Evolutionary conservation across 2,888 invertebrate species (phyloP), one percentile per base, ranked within the genome.

Genomic region (Anorthoa munda): DNA sequence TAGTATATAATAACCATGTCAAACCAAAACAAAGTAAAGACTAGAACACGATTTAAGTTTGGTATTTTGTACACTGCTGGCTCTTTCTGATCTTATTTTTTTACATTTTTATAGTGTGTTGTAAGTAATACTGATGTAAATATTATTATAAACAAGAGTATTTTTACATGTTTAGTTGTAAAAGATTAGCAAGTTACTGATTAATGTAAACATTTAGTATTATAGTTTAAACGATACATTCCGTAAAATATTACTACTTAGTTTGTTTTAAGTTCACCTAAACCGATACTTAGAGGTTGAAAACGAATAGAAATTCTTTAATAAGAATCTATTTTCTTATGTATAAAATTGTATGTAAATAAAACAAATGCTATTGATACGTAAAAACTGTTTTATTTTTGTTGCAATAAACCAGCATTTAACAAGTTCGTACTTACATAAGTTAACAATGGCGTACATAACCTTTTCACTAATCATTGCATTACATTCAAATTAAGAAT

Each of bases 211-310:
- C 87, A 87, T 87, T 82, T 92, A 93, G 91, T 91, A 91, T 92
- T 91, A 91, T 91, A 87, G 84, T 83, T 90, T 91, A 79, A 89
- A 93, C 89, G 88, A 92, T 92, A 94, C 95, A 95, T 95, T 95
- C 95, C 95, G 90, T 91, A 87, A 72, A 87, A 85, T 85, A 81
- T 87, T 87, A 85, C 90, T 85, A 88, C 63, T 65, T 80, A 75
- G 67, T 82, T 77, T 77, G 63, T 75, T 69, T 61, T 82, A 72
- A 79, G 79, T 83, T 82, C 66, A 72, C 72, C 74, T 55, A 78
- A 82, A 86, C 79, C 73, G 74, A 78, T 66, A 67, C 66, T 71
- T 71, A 66, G 70, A 59, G 74, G 77, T 80, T 85, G 70, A 75
- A 85, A 82, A 83, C 73, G 61, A 74, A 82, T 85, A 81, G 81